Evolutionary conservation across 2,113 vertebrate genomes (phyloP).

Genomic region (Tylochromis polylepis): DNA sequence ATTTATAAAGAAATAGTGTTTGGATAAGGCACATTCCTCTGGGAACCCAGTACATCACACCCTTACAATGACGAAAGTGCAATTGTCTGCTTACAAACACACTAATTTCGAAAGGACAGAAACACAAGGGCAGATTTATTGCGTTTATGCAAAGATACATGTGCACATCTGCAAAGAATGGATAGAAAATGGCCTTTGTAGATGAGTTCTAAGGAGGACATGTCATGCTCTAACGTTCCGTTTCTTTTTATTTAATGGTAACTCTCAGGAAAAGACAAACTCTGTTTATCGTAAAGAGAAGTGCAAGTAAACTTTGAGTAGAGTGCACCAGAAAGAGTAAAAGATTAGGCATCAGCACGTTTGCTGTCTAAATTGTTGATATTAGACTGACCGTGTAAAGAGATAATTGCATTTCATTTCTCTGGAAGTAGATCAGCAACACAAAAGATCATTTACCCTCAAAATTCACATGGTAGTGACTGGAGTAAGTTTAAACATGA

Average conservation of each 20-base stretch:
- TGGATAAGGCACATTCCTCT: not conserved
- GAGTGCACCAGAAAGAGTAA: not conserved
- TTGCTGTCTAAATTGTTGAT: not conserved
- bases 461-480: not conserved
- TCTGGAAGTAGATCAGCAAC: not conserved
- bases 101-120: not conserved
- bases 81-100: not conserved
- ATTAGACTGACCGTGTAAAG: not conserved
- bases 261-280: not conserved
- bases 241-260: not conserved
- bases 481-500: not conserved
- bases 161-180: not conserved
- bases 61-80: not conserved
- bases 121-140: not conserved
- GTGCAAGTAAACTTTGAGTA: not conserved
- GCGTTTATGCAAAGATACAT: not conserved
- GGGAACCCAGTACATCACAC: not conserved
- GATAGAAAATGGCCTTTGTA: not conserved
- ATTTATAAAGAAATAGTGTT: too few relatives aligned
- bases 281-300: not conserved
- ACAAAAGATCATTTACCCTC: not conserved
- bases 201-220: not conserved
- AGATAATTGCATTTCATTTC: not conserved
- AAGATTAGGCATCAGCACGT: accelerated
- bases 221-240: accelerated